A percentile compares a stretch with the other conserved stretches of the same genome.
Conservation (phyloP, 2,797 vertebrate species). For the Sciurus carolinensis region DNA sequence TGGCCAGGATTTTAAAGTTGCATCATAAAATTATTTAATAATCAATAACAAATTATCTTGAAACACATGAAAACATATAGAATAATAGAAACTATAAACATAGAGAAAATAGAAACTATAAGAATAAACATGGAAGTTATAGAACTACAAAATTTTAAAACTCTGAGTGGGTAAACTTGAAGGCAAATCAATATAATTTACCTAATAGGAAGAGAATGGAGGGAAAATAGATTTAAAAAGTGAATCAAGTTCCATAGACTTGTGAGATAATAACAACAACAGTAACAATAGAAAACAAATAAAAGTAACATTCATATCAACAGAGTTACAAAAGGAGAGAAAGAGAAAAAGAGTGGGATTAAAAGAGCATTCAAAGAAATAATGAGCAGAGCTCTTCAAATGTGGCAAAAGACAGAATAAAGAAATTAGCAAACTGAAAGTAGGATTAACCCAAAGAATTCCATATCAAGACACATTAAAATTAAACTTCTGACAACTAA, state of each 20-base stretch:
- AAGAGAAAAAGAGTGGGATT: background rate
- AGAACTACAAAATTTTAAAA: background rate
- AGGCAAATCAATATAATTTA: background rate
- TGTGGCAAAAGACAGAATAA: background rate
- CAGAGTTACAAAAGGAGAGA: background rate
- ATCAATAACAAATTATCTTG: background rate
- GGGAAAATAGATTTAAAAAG: background rate
- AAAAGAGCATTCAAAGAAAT: background rate
- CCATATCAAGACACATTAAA: background rate
- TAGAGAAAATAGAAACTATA: background rate
- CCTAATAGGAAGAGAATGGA: background rate
- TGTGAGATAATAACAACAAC: background rate
- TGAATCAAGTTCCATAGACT: background rate
- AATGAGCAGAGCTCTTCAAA: background rate
- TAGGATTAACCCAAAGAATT: background rate
- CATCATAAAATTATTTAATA: background rate
- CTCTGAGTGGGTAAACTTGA: background rate
- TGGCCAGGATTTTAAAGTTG: too few species aligned
- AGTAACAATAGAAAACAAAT: too few species aligned
- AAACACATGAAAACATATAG: background rate
- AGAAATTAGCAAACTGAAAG: background rate
- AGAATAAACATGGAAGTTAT: background rate
- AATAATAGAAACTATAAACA: too few species aligned
- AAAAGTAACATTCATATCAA: too few species aligned
- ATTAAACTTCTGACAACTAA: too few species aligned